Evolutionary conservation across 2,113 vertebrate genomes (phyloP).

Genomic region (Micronisus gabar): DNA sequence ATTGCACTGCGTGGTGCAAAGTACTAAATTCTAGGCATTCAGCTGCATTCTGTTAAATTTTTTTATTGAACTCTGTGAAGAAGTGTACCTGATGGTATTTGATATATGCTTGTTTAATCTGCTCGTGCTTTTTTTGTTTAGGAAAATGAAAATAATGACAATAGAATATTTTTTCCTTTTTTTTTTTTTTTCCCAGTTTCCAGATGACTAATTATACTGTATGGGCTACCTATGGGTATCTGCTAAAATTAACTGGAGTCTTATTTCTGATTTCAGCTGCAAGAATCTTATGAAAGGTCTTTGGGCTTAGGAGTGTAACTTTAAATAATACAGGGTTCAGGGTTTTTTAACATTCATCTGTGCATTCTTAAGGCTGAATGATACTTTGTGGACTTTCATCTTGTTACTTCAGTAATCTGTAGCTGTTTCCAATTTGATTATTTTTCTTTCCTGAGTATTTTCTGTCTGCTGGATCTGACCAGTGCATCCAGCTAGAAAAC

Average conservation of each 20-base stretch:
- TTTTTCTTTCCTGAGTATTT: not conserved
- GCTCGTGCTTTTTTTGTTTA: not conserved
- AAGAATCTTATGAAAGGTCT: not conserved
- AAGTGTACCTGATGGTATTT: not conserved
- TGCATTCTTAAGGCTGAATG: not conserved
- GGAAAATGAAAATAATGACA: not conserved
- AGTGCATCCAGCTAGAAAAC: not conserved
- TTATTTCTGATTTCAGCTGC: not conserved
- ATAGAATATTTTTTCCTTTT: not conserved
- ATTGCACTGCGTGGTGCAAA: conserved; percentile 62
- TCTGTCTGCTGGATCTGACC: not conserved
- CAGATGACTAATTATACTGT: not conserved
- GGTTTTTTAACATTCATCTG: not conserved
- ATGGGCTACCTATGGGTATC: not conserved
- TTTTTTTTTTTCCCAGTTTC: not conserved
- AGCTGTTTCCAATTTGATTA: not conserved
- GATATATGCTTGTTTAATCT: conserved; percentile 27
- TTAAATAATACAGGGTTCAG: not conserved
- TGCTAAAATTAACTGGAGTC: not conserved
- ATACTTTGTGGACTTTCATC: not conserved
- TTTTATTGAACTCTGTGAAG: conserved; percentile 46
- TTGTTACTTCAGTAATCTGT: not conserved
- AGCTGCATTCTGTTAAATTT: conserved; percentile 44
- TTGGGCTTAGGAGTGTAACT: not conserved
- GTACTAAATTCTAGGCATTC: conserved; percentile 45